Evolutionary conservation across 2,888 invertebrate species (phyloP).

Genomic region (Napeogenes inachia): DNA sequence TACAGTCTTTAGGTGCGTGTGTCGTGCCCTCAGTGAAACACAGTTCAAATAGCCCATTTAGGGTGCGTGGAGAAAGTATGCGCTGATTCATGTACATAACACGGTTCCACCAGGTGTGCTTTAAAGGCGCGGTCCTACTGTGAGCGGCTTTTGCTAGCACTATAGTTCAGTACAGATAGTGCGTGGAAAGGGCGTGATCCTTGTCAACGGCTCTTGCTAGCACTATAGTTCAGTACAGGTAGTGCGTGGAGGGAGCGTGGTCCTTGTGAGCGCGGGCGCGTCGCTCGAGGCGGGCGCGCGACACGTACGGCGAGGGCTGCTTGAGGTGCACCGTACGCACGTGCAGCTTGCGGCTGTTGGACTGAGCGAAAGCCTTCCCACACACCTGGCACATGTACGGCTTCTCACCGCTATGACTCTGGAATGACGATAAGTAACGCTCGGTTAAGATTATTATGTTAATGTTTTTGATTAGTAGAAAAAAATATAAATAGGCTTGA

Average conservation of each 20-base stretch:
- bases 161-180: not conserved
- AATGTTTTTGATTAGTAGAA: too few relatives aligned
- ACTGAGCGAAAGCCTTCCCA: constrained; percentile 59
- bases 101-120: too few relatives aligned
- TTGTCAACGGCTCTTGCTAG: not conserved
- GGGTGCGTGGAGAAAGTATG: too few relatives aligned
- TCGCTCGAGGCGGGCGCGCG: constrained; percentile 40
- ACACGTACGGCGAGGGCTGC: constrained; percentile 51
- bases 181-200: not conserved
- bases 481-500: too few relatives aligned
- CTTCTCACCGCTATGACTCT: constrained; percentile 57
- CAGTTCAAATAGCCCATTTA: too few relatives aligned
- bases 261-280: constrained; percentile 27
- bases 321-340: constrained; percentile 51
- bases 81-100: too few relatives aligned
- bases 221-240: not conserved
- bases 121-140: too few relatives aligned
- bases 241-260: constrained; percentile 5
- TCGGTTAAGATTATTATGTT: not conserved
- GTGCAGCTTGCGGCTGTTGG: constrained; percentile 58
- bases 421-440: constrained; percentile 8
- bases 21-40: too few relatives aligned
- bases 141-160: too few relatives aligned
- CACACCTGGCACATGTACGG: constrained; percentile 62
- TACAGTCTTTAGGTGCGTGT: too few relatives aligned